A percentile compares a stretch with the other conserved stretches of the same genome.
These are phyloP conservation scores for Leucopternis melanops DNA, from an alignment of 2,113 vertebrate genomes.

Conservation along the genomic window DNA sequence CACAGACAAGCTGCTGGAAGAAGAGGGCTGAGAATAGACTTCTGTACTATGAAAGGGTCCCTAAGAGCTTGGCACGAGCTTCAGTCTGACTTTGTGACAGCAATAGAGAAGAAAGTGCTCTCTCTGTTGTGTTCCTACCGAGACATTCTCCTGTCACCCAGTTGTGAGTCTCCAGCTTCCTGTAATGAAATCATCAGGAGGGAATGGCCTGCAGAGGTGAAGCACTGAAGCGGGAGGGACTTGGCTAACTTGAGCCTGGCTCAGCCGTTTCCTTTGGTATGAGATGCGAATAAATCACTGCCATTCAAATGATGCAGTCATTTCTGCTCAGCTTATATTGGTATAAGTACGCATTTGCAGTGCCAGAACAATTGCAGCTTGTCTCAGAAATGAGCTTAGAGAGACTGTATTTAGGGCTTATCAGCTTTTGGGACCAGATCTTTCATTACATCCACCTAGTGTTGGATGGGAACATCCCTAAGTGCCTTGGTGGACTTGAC, in stretches of 20 bases:
- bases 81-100: background rate
- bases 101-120: background rate
- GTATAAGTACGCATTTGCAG: background rate
- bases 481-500: background rate
- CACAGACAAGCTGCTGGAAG: background rate
- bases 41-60: background rate
- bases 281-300: background rate
- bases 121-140: background rate
- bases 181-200: background rate
- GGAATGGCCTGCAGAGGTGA: background rate
- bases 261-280: background rate
- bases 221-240: background rate
- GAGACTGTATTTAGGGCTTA: background rate
- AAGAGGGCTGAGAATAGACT: background rate
- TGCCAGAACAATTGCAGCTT: background rate
- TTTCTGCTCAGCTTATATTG: background rate
- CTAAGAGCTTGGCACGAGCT: background rate
- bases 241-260: background rate
- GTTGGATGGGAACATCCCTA: background rate
- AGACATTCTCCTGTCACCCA: background rate
- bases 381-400: background rate
- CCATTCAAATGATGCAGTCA: background rate
- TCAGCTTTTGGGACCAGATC: background rate
- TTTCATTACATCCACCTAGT: background rate
- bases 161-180: background rate